A percentile compares a stretch with the other conserved stretches of the same genome.
phyloP scores from a whole-genome alignment of 2,113 vertebrate genomes.

The Dicerorhinus sumatrensis region DNA sequence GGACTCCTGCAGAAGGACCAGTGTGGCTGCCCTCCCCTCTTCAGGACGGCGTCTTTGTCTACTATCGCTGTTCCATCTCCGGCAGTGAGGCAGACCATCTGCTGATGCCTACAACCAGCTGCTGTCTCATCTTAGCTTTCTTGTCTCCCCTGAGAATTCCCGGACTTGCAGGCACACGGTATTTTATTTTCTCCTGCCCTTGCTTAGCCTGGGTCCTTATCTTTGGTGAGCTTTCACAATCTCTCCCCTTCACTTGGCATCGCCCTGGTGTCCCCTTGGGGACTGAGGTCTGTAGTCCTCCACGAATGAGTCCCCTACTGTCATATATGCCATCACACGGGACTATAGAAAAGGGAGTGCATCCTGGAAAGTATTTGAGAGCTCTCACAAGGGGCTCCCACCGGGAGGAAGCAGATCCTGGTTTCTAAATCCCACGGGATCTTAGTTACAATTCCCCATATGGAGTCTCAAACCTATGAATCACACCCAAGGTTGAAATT shows the following conservation, averaged over 20 bases:
- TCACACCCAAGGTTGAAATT: conserved; percentile 21
- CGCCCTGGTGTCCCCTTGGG: background rate
- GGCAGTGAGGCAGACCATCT: conserved; percentile 40
- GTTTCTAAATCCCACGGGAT: background rate
- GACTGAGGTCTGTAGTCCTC: background rate
- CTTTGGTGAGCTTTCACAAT: conserved; percentile 34
- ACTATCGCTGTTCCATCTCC: conserved; percentile 34
- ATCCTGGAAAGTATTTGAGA: background rate
- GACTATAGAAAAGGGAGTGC: background rate
- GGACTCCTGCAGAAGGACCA: conserved; percentile 61
- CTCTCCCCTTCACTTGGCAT: conserved; percentile 37
- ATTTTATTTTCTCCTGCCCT: conserved; percentile 55
- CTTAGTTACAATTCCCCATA: background rate
- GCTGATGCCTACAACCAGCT: conserved; percentile 68
- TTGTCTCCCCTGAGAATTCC: conserved; percentile 56
- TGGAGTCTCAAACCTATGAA: conserved; percentile 49
- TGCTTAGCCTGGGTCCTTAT: conserved; percentile 49
- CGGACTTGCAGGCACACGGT: background rate
- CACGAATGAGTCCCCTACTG: background rate
- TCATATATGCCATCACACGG: background rate
- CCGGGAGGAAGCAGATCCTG: conserved; percentile 47
- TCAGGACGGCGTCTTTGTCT: conserved; percentile 60
- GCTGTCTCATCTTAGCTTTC: conserved; percentile 58
- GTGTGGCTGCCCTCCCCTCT: conserved; percentile 8
- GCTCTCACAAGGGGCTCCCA: background rate